Evolutionary conservation across 2,113 vertebrate species (phyloP), one percentile per base, ranked within the genome.

Genomic region (Sinocyclocheilus rhinocerous): DNA sequence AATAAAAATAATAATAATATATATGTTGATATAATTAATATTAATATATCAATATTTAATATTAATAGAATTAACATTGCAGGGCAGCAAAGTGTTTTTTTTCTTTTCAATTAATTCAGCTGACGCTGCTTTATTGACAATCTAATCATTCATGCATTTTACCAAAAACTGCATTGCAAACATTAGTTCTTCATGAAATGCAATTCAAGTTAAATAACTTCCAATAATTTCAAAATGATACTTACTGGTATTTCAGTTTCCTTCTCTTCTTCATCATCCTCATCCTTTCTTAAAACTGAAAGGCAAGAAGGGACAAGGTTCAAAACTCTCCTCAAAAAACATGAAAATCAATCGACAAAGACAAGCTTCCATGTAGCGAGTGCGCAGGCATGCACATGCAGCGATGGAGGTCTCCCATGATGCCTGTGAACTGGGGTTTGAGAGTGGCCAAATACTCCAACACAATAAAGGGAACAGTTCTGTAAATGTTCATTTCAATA

Each of bases 241-340:
- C 67, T 45, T 50, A 73, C 61, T 2, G 24, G 63, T 55, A 33
- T 70, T 69, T 82, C 81, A 2, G 11, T 15, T 26, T 70, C 61
- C 24, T 50, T 65, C 20, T 77, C 81, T 52, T 70, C 70, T 39
- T 78, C 36, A 9, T 87, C 69, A 45, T 70, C 82, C 50, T 83
- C 33, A 52, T n/a, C 75, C 15, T 78, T 42, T 65, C 48, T 86
- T 87, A 39, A 87, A 88, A 36, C 93, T 93, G 89, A 36, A 87
- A 86, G 48, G 87, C 39, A 12, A 33, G 11, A 55, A 48, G 18
- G 57, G 24, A 86, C 22, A 87, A 11, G 42, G 4, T 67, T 11
- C 3, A 50, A 29, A 76, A 22, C 50, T 89, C 80, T 24, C 1
- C 24, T 48, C 15, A 84, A 65, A 48, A 69, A 61, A 48, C 76